Percentiles rank a stretch among this genome's conserved stretches.
Evolutionary conservation across 2,113 vertebrate genomes (phyloP).

Genomic region (Crotalus tigris): DNA sequence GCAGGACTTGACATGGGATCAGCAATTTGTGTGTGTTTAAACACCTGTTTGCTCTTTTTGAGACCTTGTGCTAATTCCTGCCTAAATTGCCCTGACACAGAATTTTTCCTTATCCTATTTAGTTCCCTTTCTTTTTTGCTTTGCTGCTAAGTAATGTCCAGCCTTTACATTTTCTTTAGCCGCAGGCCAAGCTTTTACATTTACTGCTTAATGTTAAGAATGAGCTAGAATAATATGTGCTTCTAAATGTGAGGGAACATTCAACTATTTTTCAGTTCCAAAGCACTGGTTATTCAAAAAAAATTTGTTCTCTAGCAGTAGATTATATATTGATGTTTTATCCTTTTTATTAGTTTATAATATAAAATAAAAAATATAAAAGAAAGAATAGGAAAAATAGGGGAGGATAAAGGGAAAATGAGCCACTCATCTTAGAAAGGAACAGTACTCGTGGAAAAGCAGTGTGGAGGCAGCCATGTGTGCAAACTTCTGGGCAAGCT

Average conservation of each 20-base stretch:
- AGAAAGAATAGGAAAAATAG: too few relatives aligned
- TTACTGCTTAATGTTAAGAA: not conserved
- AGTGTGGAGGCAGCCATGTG: not conserved
- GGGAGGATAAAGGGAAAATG: too few relatives aligned
- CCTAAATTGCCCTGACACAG: not conserved
- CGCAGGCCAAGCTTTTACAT: not conserved
- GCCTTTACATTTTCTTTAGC: not conserved
- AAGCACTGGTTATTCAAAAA: constrained; percentile 6
- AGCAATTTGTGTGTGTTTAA: not conserved
- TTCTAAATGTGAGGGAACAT: constrained; percentile 4
- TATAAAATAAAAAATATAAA: too few relatives aligned
- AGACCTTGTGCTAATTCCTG: constrained; percentile 30
- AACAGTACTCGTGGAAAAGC: not conserved
- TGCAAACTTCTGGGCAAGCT: not conserved
- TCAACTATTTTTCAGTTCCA: not conserved
- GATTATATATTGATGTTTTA: not conserved
- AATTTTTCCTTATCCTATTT: not conserved
- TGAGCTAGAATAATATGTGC: not conserved
- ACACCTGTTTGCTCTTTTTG: not conserved
- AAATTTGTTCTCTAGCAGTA: not conserved
- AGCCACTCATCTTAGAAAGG: not conserved
- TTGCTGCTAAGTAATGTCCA: too few relatives aligned
- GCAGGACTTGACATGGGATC: too few relatives aligned
- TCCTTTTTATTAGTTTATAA: too few relatives aligned
- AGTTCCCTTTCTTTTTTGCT: not conserved